A percentile compares a stretch with the other conserved stretches of the same genome.
phyloP scores from a whole-genome alignment of 2,797 vertebrate genomes.

The Avahi laniger region DNA sequence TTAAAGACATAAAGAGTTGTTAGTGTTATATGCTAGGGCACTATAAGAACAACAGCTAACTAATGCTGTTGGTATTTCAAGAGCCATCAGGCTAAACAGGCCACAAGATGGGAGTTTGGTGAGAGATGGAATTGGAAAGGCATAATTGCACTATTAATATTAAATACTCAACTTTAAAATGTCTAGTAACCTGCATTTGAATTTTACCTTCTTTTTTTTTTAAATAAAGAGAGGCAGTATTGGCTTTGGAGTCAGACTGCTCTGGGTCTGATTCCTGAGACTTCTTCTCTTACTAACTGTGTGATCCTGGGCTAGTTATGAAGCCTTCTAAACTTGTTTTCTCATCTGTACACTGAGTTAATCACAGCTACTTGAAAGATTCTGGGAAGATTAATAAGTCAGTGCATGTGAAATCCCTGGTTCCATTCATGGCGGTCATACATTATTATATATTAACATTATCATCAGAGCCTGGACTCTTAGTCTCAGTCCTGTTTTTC shows the following conservation, averaged over 20 bases:
- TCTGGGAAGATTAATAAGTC: neutral
- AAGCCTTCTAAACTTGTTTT: neutral
- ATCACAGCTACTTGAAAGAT: neutral
- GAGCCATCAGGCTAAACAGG: neutral
- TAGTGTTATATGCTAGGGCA: neutral
- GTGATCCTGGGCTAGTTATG: neutral
- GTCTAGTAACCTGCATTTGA: neutral
- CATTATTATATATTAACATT: no score
- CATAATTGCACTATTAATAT: neutral
- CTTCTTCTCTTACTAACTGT: neutral
- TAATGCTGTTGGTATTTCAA: neutral
- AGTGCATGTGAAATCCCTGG: neutral
- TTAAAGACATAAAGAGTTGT: slow-evolving; percentile 67
- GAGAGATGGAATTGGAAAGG: neutral
- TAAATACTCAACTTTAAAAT: neutral
- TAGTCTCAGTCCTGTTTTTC: neutral
- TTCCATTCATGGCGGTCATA: neutral
- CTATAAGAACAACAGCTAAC: neutral
- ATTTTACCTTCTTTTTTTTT: neutral
- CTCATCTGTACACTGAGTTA: neutral
- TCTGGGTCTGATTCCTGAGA: neutral
- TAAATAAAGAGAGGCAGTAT: neutral
- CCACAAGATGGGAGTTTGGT: neutral
- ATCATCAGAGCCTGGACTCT: neutral
- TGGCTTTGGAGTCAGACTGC: neutral